Conservation (phyloP, 2,113 vertebrate species). For the Merops nubicus region DNA sequence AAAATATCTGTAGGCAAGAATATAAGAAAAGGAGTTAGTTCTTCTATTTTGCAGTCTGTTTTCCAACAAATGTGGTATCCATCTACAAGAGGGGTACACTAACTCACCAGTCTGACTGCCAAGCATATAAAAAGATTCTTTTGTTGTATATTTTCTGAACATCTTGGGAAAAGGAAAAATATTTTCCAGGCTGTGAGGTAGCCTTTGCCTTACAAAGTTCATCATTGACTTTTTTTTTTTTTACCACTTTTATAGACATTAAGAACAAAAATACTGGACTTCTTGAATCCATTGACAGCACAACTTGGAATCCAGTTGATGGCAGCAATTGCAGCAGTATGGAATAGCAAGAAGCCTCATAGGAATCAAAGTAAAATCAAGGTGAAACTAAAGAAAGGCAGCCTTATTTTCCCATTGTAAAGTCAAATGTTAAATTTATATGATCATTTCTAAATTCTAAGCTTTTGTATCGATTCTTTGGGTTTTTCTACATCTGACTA, state of each 20-base stretch:
- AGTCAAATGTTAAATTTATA: background rate
- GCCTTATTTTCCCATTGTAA: background rate
- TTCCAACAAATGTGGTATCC: background rate
- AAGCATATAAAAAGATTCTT: background rate
- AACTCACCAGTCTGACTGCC: background rate
- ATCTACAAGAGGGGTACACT: background rate
- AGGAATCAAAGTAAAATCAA: slow-evolving; percentile 84
- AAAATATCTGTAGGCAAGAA: background rate
- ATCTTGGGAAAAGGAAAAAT: background rate
- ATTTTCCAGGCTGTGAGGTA: background rate
- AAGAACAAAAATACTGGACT: slow-evolving; percentile 89
- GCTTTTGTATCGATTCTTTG: background rate
- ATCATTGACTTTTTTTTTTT: background rate
- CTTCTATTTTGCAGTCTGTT: background rate
- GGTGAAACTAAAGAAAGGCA: slow-evolving; percentile 68
- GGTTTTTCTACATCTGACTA: background rate
- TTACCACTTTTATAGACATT: slow-evolving; percentile 77
- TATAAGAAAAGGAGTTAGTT: background rate
- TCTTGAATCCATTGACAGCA: slow-evolving; percentile 86
- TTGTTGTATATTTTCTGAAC: background rate
- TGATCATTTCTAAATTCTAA: background rate
- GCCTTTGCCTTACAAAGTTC: background rate
- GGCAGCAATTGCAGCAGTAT: slow-evolving; percentile 89
- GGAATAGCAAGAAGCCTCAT: slow-evolving; percentile 85
- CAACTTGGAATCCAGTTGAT: slow-evolving; percentile 88